Evolutionary conservation across 2,888 invertebrate genomes (phyloP), one percentile per base, ranked within the genome.

Genomic region (Drosophila koepferae): DNA sequence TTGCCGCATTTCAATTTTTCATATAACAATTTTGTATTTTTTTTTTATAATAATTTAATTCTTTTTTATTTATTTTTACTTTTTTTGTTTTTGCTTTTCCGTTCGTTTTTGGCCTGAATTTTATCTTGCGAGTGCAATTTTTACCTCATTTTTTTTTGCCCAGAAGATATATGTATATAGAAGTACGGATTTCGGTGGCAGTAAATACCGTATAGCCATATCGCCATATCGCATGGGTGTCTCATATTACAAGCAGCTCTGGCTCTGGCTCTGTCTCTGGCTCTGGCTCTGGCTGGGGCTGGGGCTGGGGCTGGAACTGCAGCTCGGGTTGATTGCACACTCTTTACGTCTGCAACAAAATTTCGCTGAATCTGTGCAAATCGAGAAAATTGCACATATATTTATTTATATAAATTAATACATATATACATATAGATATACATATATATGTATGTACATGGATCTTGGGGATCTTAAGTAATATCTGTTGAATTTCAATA

Each of bases 61-160:
- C 48, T 59, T 46, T 36, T 40, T 51, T 53, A 46, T 53, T 44
- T 41, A 18, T 44, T 23, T 36, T 4, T 28, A 6, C 2, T 36
- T 36, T 36, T 10, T 31, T 43, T 63, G 48, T 65, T 62, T 61
- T 46, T 56, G 56, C 63, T 73, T 80, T 74, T 74, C 73, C 70
- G 71, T 77, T 80, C 53, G 48, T 63, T 80, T 75, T 74, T 86
- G 85, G 86, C 85, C 89, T 86, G 85, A 86, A 78, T 86, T 86
- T 80, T 76, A 84, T 86, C 84, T 86, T 86, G 87, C 74, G 84
- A 86, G 16, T 86, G 84, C 84, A 84, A 54, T 88, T 87, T 84
- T 84, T 71, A 70, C 53, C 10, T 54, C 38, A 36, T 1, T 51
- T 74, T 68, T 68, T 20, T 55, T 80, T 77, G 77, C 58, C 43